phyloP scores from a whole-genome alignment of 2,113 vertebrate genomes.

The Oreochromis niloticus region DNA sequence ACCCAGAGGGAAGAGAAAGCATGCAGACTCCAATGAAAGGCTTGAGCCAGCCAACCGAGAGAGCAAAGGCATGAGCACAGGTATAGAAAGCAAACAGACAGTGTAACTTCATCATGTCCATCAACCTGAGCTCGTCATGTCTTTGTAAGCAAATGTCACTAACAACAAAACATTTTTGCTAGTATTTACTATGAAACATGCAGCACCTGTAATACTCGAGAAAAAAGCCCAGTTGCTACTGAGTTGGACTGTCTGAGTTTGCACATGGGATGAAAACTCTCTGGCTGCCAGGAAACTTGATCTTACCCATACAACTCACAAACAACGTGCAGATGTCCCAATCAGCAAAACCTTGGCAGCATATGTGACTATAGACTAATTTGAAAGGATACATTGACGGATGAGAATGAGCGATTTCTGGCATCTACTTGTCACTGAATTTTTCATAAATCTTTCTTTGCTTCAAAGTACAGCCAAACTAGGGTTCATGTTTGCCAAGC shows the following conservation, averaged over 20 bases:
- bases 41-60: neutral
- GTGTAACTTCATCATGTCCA: rapidly evolving
- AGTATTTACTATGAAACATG: neutral
- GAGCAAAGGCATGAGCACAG: neutral
- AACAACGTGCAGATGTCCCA: slow-evolving; percentile 9
- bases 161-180: neutral
- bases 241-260: neutral
- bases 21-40: neutral
- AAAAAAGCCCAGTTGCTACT: neutral
- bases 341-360: neutral
- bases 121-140: neutral
- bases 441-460: neutral
- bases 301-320: neutral
- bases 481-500: neutral
- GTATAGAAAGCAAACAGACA: neutral
- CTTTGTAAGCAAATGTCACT: neutral
- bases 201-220: neutral
- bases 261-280: neutral
- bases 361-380: neutral
- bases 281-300: neutral
- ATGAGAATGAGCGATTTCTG: neutral
- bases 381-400: neutral
- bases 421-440: neutral
- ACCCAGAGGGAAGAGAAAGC: neutral
- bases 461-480: neutral